Percentiles rank a stretch among this genome's conserved stretches.
phyloP scores from a whole-genome alignment of 2,888 invertebrate species.

The Heteromurus nitidus region DNA sequence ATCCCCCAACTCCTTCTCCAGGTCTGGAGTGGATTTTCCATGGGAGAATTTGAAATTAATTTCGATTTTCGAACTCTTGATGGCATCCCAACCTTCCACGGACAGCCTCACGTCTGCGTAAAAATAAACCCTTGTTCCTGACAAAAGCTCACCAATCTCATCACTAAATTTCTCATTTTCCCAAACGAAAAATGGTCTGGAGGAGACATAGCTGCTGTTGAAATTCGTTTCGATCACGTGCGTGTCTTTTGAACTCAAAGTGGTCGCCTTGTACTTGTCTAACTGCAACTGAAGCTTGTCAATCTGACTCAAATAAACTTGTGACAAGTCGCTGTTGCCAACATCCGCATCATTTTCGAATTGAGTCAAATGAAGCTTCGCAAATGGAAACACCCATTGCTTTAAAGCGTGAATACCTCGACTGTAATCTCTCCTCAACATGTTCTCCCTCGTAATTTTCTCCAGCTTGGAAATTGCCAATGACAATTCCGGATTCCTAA shows the following conservation, averaged over 20 bases:
- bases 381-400: slow-evolving; percentile 46
- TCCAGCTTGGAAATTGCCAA: not conserved
- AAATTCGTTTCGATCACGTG: slow-evolving; percentile 19
- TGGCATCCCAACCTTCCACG: not conserved
- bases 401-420: slow-evolving; percentile 13
- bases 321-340: too few species aligned
- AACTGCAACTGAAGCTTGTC: not conserved
- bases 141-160: slow-evolving; percentile 14
- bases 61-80: slow-evolving; percentile 38
- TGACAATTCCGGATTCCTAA: not conserved
- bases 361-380: slow-evolving; percentile 10
- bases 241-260: not conserved
- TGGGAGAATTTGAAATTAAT: slow-evolving; percentile 29
- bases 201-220: not conserved
- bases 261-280: not conserved
- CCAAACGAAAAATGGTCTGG: slow-evolving; percentile 48
- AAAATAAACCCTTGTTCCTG: slow-evolving; percentile 11
- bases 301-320: not conserved
- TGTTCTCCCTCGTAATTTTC: not conserved
- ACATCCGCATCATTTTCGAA: too few species aligned
- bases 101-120: slow-evolving; percentile 9
- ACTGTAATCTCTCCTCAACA: not conserved
- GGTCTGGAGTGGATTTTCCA: not conserved
- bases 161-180: not conserved
- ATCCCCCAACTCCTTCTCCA: slow-evolving; percentile 12